Base-by-base conservation (phyloP, 2,113 vertebrate genomes). In the Onychorhynchus coronatus region DNA sequence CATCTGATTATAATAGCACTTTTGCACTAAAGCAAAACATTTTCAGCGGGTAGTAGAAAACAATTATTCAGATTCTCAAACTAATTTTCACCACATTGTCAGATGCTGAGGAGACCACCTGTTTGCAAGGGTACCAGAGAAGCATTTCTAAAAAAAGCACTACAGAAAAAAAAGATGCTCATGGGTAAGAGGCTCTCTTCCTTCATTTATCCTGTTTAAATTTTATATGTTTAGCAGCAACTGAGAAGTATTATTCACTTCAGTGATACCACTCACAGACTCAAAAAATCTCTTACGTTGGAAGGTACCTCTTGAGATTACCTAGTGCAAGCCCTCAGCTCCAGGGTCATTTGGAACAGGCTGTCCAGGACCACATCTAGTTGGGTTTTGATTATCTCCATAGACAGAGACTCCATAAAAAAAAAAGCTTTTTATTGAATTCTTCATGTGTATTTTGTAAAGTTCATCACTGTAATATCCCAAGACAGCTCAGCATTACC, bases 31-130 rank as follows among this genome's bases (percentile, higher is more conserved):
- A 93, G 12, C 30, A 77, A 74, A 90, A 56, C 33, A 72, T 76
- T 93, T 86, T 72, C 66, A 84, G 27, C 30, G 74, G 31, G 25
- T 72, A 76, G 23, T 46, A 78, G 58, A 61, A 93, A 85, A 75
- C 30, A 59, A 65, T 68, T 44, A 55, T 33, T 89, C 28, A 35
- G 11, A 62, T 77, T 86, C 55, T 81, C 39, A 56, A 42, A 88
- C 3, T 0, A 6, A 85, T 74, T 83, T 67, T 50, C 58, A 44
- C 46, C 14, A 33, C 12, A 15, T 10, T 52, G 14, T 53, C 35
- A 35, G 56, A 52, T 53, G 30, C 21, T 53, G 61, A 59, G 67
- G 46, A 87, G 42, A 65, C n/a, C 23, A 56, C 14, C 31, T 72
- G 20, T 41, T 72, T 49, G 66, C 44, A 68, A 63, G 56, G 47